Conservation (phyloP, 2,797 vertebrate species). For the Hydrocynus forskahlii region DNA sequence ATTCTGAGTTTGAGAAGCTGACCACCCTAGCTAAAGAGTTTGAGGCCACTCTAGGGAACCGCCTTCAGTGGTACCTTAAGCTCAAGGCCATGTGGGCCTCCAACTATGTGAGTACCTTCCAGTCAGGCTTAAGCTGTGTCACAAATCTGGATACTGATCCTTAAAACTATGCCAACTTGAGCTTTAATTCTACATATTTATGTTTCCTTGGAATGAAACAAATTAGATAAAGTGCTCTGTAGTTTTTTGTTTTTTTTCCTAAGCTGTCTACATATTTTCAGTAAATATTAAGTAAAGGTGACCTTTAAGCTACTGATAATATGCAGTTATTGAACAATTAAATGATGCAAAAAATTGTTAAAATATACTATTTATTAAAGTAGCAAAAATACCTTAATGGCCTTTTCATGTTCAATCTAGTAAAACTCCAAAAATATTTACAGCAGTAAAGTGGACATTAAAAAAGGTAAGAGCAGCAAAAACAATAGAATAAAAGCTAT, state of each 20-base stretch:
- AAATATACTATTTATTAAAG: too few species aligned
- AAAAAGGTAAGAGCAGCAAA: too few species aligned
- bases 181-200: background rate
- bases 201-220: background rate
- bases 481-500: too few species aligned
- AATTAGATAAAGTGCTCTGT: constrained; percentile 20
- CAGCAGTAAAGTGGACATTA: too few species aligned
- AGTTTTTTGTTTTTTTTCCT: background rate
- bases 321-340: too few species aligned
- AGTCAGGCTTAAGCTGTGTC: background rate
- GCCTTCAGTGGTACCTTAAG: constrained; percentile 88
- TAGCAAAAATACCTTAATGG: too few species aligned
- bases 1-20: constrained; percentile 76
- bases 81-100: constrained; percentile 89
- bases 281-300: too few species aligned
- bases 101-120: constrained; percentile 86
- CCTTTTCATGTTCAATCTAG: too few species aligned
- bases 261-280: too few species aligned
- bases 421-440: too few species aligned
- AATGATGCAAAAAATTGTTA: too few species aligned
- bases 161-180: background rate
- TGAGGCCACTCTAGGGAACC: constrained; percentile 80
- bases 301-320: too few species aligned
- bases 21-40: constrained; percentile 81
- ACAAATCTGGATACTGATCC: background rate